Conservation (phyloP, 2,797 vertebrate species). For the Rhinoraja longicauda region DNA sequence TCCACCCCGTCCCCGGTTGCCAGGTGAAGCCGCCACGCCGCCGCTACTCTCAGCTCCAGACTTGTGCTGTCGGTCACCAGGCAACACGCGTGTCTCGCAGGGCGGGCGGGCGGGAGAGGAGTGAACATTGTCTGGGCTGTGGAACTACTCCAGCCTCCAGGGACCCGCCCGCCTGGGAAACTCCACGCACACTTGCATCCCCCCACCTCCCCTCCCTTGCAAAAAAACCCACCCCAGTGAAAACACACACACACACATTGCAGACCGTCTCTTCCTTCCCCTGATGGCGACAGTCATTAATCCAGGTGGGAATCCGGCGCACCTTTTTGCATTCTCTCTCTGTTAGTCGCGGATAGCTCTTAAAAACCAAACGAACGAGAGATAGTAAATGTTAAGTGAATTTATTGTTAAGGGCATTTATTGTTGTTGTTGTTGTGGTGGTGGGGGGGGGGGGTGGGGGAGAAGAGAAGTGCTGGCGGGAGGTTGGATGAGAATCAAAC, state of each 20-base stretch:
- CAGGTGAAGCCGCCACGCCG: not conserved
- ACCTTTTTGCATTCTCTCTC: not conserved
- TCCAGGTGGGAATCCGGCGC: not conserved
- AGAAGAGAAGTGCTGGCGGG: not conserved
- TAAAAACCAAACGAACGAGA: not conserved
- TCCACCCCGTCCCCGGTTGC: not conserved
- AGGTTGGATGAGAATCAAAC: not conserved
- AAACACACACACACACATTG: too few species aligned
- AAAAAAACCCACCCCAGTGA: not conserved
- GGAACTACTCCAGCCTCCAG: not conserved
- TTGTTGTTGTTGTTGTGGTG: too few species aligned
- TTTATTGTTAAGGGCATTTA: too few species aligned
- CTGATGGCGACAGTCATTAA: not conserved
- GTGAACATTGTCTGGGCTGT: not conserved
- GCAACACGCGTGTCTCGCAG: not conserved
- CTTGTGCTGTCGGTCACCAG: not conserved
- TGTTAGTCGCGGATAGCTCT: not conserved
- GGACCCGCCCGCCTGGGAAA: too few species aligned
- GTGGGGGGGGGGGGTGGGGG: not conserved
- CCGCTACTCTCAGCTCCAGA: not conserved
- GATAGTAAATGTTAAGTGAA: not conserved
- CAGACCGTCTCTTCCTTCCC: not conserved
- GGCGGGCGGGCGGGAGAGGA: too few species aligned
- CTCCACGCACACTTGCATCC: not conserved
- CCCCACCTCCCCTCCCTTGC: not conserved